Base-by-base conservation (phyloP, 2,113 vertebrate genomes). In the Caretta caretta region DNA sequence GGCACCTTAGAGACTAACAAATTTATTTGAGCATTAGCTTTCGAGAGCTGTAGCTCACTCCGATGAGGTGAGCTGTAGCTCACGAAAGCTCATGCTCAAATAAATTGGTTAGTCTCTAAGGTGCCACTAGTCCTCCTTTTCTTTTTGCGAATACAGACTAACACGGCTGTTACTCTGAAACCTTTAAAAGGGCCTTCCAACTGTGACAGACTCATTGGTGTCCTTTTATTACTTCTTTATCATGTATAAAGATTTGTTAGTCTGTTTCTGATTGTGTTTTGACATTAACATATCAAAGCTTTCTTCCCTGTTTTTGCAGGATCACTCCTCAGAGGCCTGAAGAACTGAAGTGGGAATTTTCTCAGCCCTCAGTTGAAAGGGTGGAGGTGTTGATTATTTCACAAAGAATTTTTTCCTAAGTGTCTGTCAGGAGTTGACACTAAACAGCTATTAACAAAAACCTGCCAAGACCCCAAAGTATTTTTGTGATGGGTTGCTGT, bases 321-420 rank as follows among this genome's bases (percentile, higher is more conserved):
- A 82, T 90, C 94, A 88, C 89, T 85, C 25, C 69, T 88, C 80
- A 87, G 89, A 92, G 96, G 94, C 88, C 87, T 88, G 35, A 27
- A 90, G 88, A 95, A 86, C 88, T 59, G 83, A 91, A 5, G 93
- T 95, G 65, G 91, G 72, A 91, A 94, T 96, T 96, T 96, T 89
- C 93, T 94, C 95, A 24, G 54, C 42, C 89, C 94, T 96, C 92
- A 88, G 93, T 89, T 85, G 79, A n/a, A 87, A 95, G 92, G 62
- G 88, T 85, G 22, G 87, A 81, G 95, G 93, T 69, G 81, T 1
- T 83, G 38, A 38, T 82, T 54, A 85, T 59, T 54, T 65, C 57
- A 87, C 80, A 72, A 42, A 84, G 85, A 94, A 93, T 53, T 25
- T 76, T 38, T 25, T 76, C 62, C 62, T 69, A 76, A 2, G 72